Evolutionary conservation across 2,797 vertebrate genomes (phyloP), one percentile per base, ranked within the genome.

Genomic region (Adelosebastes latens): DNA sequence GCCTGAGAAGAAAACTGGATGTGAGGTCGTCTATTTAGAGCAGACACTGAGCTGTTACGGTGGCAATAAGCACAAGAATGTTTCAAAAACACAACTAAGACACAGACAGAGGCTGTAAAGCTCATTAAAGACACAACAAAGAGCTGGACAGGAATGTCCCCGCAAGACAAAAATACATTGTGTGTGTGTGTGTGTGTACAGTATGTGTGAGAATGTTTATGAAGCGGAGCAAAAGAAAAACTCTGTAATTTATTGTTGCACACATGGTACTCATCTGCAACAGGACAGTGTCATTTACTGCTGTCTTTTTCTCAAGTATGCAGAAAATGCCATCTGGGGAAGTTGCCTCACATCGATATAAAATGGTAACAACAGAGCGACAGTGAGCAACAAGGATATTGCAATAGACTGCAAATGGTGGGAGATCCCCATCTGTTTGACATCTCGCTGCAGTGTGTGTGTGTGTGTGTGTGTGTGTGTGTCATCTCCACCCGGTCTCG

Each of bases 61-160:
- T 63, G 87, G 86, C 70, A 90, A 88, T 81, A 79, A 93, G 90
- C 69, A 78, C 68, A 92, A 85, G 90, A 92, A 86, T 87, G 87
- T 75, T 85, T 87, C 62, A 85, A 92, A 92, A 91, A 94, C 92
- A 92, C 90, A 88, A 93, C 89, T 82, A 79, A 91, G 92, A 89
- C 83, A 87, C 88, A 94, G 88, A 94, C 90, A 86, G 63, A 76
- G 93, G 74, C 91, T 92, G 92, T 87, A 87, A 88, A 95, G 92
- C 5, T 87, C 92, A 94, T 96, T 92, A 94, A 89, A 93, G 81
- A 85, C 72, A 93, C 89, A 93, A 95, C 92, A 94, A 94, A 95
- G 88, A 89, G 81, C 84, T 56, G 86, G 80, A 87, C 77, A 83
- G 82, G 90, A 92, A 95, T 93, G 89, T 87, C 84, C 88, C 82